A percentile compares a stretch with the other conserved stretches of the same genome.
Evolutionary conservation across 2,113 vertebrate species (phyloP).

Genomic region (Sylvilagus bachmani): DNA sequence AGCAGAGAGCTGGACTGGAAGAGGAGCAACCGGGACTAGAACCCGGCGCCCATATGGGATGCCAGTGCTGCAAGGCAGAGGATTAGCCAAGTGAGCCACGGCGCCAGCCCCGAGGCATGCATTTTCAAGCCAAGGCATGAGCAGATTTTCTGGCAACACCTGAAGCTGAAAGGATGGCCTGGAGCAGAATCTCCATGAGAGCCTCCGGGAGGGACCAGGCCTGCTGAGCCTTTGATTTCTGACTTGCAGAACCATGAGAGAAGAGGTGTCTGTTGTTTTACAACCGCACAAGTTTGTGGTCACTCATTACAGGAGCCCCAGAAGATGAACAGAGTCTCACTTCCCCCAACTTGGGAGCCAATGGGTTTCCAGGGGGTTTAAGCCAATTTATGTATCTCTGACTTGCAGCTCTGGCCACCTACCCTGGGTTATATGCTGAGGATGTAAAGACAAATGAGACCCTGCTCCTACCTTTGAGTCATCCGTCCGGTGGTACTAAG

Average conservation of each 20-base stretch:
- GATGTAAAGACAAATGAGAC: background rate
- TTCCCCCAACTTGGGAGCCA: background rate
- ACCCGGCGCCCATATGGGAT: too few relatives aligned
- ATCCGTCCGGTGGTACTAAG: background rate
- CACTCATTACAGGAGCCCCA: background rate
- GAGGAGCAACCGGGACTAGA: too few relatives aligned
- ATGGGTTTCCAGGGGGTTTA: constrained; percentile 1
- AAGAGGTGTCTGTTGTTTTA: background rate
- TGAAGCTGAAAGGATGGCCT: background rate
- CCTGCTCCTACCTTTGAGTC: constrained; percentile 10
- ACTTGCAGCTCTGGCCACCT: background rate
- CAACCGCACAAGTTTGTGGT: background rate
- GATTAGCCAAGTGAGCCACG: too few relatives aligned
- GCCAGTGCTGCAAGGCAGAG: too few relatives aligned
- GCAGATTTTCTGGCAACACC: background rate
- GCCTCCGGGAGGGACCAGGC: background rate
- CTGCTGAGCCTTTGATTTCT: background rate
- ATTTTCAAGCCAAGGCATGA: background rate
- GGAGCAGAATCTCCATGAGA: background rate
- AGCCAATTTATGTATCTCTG: constrained; percentile 44
- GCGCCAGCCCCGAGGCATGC: background rate
- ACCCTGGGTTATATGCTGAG: background rate
- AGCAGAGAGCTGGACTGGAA: too few relatives aligned
- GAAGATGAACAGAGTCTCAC: background rate
- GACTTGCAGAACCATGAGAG: background rate